phyloP scores from a whole-genome alignment of 2,113 vertebrate genomes.

The Austrofundulus limnaeus region DNA sequence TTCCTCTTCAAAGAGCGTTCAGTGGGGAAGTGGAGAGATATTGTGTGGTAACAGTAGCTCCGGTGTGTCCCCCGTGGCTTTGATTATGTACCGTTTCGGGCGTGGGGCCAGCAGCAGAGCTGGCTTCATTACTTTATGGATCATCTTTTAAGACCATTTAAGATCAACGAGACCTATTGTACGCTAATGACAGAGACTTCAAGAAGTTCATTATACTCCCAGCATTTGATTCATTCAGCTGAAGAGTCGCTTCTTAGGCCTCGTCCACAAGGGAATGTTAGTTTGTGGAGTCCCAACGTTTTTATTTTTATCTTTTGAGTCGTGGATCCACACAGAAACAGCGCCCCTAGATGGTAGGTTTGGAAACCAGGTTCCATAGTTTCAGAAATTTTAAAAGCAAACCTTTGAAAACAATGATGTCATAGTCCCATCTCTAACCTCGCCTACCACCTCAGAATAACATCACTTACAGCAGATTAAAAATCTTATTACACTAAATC shows the following conservation, averaged over 20 bases:
- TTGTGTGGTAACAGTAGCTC: slow-evolving; percentile 61
- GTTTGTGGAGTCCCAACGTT: no score
- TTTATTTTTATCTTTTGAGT: no score
- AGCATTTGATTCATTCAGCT: slow-evolving; percentile 63
- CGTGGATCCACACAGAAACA: no score
- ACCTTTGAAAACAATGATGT: no score
- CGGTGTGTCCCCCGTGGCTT: slow-evolving; percentile 59
- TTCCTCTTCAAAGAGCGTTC: slow-evolving; percentile 18
- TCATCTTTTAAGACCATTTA: slow-evolving; percentile 83
- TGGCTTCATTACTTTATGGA: slow-evolving; percentile 82
- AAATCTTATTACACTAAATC: no score
- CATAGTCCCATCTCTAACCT: no score
- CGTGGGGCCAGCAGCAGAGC: slow-evolving; percentile 63
- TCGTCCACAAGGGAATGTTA: no score
- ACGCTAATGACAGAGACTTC: slow-evolving; percentile 64
- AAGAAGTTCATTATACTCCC: slow-evolving; percentile 71
- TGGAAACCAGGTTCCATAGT: no score
- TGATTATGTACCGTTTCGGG: slow-evolving; percentile 73
- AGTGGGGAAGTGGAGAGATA: slow-evolving; percentile 16
- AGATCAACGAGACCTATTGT: slow-evolving; percentile 72
- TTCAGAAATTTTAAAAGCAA: no score
- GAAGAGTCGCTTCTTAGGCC: slow-evolving; percentile 19
- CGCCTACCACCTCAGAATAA: no score
- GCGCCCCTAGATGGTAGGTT: no score
- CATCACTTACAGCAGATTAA: no score